These are phyloP conservation scores for Psix sp. DNA, from an alignment of 1,140 invertebrate species.

Conservation along the genomic window DNA sequence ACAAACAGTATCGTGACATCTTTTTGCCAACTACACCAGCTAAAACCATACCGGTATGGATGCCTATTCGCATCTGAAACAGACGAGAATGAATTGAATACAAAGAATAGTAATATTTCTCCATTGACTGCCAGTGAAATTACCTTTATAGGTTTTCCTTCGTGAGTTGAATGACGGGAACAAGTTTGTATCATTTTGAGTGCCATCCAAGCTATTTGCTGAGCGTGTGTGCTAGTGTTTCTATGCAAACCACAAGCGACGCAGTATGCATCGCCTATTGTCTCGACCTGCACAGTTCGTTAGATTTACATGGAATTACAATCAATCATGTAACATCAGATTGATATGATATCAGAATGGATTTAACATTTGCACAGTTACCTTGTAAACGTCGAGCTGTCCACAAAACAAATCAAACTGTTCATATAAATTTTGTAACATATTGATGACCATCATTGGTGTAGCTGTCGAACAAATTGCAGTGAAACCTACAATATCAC, in stretches of 20 bases:
- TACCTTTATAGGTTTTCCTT: conserved; percentile 93
- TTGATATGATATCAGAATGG: too few species aligned
- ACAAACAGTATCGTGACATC: conserved; percentile 93
- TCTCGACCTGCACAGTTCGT: conserved; percentile 87
- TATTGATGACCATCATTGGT: conserved; percentile 95
- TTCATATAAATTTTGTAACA: conserved; percentile 94
- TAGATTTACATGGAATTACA: neutral
- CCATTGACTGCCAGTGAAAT: too few species aligned
- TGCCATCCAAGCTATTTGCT: conserved; percentile 97
- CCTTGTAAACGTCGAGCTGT: conserved; percentile 94
- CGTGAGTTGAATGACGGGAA: conserved; percentile 89
- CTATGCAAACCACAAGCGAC: conserved; percentile 94
- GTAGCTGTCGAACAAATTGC: conserved; percentile 93
- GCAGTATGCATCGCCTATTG: conserved; percentile 96
- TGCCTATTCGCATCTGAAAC: conserved; percentile 93
- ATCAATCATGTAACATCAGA: too few species aligned
- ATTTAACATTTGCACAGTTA: conserved; percentile 63
- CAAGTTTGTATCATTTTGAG: conserved; percentile 94
- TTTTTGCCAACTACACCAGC: conserved; percentile 94
- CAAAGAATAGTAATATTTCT: neutral
- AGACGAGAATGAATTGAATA: conserved; percentile 8
- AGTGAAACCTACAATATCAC: conserved; percentile 97
- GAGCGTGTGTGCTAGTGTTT: conserved; percentile 89
- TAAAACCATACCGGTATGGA: conserved; percentile 92
- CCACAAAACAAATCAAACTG: conserved; percentile 94